Base-by-base conservation (phyloP, 2,888 invertebrate genomes). In the Xanthostigma xanthostigma region DNA sequence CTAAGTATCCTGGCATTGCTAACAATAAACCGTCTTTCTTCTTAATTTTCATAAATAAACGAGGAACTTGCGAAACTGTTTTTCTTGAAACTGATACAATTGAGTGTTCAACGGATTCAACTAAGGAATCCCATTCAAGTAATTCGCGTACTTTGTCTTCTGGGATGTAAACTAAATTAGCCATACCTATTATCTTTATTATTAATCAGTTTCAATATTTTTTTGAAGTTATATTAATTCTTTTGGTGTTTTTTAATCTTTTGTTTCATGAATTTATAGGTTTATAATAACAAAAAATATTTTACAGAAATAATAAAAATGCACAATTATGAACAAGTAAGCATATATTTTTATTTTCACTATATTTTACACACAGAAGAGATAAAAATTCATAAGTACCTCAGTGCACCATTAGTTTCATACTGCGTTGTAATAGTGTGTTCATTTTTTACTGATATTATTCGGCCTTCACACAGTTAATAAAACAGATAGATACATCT, bases 1-100 rank as follows among this genome's bases (percentile, higher is more conserved):
- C 62, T 39, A 72, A 61, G 53, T 58, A 70, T 27, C 69, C 70
- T 2, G 72, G 70, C 72, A 72, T 72, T n/a, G 66, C 62, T 0
- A 68, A 53, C 14, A 70, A 36, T 11, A 61, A 53, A 43, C 60
- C 60, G 13, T 54, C 42, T 1, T 50, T 52, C 9, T 58, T 55
- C 34, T 59, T 51, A 3, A 57, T 50, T 8, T 52, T 36, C 1
- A 65, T 68, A 6, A 62, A 50, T 10, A 57, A 59, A 12, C 71
- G 60, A 1, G 60, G 48, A 34, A 66, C 64, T 54, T 70, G 70
- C 41, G 57, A 48, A 1, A 60, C 63, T 50, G 55, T 53, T 46
- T 50, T 51, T 50, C 51, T 49, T 27, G 60, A 56, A 1, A 66
- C 61, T 2, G 66, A 60, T 34, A 59, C 60, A 10, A 72, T 54